Base-by-base conservation (phyloP, 1,140 invertebrate species). In the Macrobrachium rosenbergii region DNA sequence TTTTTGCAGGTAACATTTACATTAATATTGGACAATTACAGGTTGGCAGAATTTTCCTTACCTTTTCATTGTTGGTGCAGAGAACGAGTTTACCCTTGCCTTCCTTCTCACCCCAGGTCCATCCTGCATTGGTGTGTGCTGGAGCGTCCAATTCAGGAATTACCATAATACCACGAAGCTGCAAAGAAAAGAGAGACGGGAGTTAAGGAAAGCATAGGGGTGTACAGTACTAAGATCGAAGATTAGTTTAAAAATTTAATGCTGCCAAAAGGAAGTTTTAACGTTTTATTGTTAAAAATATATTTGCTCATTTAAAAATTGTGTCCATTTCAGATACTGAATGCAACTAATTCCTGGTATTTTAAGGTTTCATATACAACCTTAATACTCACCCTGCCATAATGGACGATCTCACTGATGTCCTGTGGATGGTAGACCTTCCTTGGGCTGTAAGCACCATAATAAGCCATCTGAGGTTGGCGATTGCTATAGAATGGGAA, bases 101-200 rank as follows among this genome's bases (percentile, higher is more conserved):
- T 76, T 93, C 93, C 62, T 94, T 94, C 83, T 94, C 93, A 77
- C 92, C 93, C 93, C 93, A 94, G 91, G 97, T 95, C 96, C 96
- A 97, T 12, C 96, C 96, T 92, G 97, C 96, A 45, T 96, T 96
- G 28, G 96, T 96, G 91, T 98, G 96, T 82, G 96, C 96, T 0
- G 96, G 96, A 69, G 95, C 96, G 91, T 97, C 96, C 88, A 97
- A 95, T 92, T 98, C 96, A 0, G 96, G 96, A 84, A 98, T 90
- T 95, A 92, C 94, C 58, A 95, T 93, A 21, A 98, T 94, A 0
- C 96, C 96, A 37, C 95, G 93, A 45, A 94, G 76, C 83, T 86
- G 77, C 17, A 58, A 76, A 60, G 37, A 16, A n/a, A 80, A 60
- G 3, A 37, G 28, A 37, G 28, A 37, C 28, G 28, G 28, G 28